Conservation (phyloP, 1,140 invertebrate species). For the Halesus radiatus region DNA sequence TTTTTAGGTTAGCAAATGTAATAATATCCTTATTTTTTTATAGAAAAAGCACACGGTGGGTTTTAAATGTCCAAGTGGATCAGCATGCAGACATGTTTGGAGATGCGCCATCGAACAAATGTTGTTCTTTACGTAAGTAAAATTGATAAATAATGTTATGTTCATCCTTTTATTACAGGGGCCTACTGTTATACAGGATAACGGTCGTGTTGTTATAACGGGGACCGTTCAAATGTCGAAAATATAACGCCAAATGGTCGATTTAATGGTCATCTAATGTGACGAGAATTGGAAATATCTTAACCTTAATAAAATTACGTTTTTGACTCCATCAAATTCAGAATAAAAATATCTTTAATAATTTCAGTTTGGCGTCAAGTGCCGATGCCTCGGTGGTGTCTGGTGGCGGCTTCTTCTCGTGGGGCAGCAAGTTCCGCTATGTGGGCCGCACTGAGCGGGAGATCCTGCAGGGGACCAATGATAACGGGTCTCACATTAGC, state of each 20-base stretch:
- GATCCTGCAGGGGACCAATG: conserved; percentile 73
- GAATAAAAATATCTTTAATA: conserved; percentile 26
- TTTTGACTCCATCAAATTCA: too few relatives aligned
- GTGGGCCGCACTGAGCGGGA: conserved; percentile 90
- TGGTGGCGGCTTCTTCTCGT: conserved; percentile 94
- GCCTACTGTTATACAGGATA: too few relatives aligned
- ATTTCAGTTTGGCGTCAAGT: conserved; percentile 84
- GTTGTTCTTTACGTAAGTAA: conserved; percentile 96
- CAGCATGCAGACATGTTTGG: conserved; percentile 95
- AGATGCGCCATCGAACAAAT: conserved; percentile 96
- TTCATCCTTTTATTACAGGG: too few relatives aligned
- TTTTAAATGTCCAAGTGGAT: conserved; percentile 92
- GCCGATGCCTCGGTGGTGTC: conserved; percentile 89
- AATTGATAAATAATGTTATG: too few relatives aligned
- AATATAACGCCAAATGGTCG: too few relatives aligned
- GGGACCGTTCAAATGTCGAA: too few relatives aligned
- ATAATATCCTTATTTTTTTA: conserved; percentile 29
- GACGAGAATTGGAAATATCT: too few relatives aligned
- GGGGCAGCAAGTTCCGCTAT: conserved; percentile 94
- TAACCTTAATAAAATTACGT: too few relatives aligned
- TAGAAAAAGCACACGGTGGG: conserved; percentile 97
- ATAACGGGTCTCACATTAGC: conserved; percentile 45
- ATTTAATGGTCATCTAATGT: too few relatives aligned
- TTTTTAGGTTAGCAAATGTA: too few relatives aligned
- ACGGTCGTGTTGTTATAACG: too few relatives aligned